Evolutionary conservation across 2,113 vertebrate species (phyloP).

Genomic region (Deroptyus accipitrinus): DNA sequence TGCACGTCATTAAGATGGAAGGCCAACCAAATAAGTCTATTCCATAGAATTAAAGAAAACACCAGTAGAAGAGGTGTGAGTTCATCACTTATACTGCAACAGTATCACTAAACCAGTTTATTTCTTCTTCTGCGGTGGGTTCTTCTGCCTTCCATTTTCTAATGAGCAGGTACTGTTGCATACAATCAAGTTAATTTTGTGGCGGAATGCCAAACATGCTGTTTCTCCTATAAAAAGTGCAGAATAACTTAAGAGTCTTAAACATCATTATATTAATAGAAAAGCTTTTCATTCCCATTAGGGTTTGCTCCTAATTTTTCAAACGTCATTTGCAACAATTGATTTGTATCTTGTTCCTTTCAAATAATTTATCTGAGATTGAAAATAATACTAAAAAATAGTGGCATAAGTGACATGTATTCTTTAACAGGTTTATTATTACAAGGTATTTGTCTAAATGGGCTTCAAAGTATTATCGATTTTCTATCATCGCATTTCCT

Average conservation of each 20-base stretch:
- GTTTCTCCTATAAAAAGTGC: background rate
- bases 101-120: background rate
- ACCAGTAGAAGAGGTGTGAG: background rate
- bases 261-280: background rate
- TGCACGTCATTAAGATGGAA: background rate
- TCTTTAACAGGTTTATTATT: conserved; percentile 39
- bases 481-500: conserved; percentile 31
- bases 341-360: conserved; percentile 32
- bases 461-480: conserved; percentile 10
- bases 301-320: conserved; percentile 4
- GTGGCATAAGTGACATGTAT: background rate
- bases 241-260: conserved; percentile 1
- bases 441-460: conserved; percentile 35
- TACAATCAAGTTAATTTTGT: background rate
- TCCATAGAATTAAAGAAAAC: background rate
- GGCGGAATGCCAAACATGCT: background rate
- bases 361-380: conserved; percentile 30
- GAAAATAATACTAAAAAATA: conserved; percentile 20
- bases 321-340: conserved; percentile 5
- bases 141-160: background rate
- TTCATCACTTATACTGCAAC: background rate
- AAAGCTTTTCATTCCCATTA: conserved; percentile 32
- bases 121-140: background rate
- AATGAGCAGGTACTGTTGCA: background rate
- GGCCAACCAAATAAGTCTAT: background rate